These are phyloP conservation scores for Gopherus evgoodei DNA, from an alignment of 2,113 vertebrate genomes.

Conservation along the genomic window DNA sequence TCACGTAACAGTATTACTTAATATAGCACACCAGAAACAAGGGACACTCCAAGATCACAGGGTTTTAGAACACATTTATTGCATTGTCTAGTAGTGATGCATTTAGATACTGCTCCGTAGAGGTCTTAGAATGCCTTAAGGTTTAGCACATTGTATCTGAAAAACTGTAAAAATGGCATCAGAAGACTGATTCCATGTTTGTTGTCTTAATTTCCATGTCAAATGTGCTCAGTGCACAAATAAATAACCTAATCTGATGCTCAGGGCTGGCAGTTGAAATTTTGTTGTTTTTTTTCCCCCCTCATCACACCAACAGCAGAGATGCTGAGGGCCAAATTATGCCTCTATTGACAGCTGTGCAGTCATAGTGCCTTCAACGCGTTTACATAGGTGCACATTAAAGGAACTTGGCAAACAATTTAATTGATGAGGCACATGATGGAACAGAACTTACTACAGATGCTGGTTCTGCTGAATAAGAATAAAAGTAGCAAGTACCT, in stretches of 20 bases:
- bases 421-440: background rate
- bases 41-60: background rate
- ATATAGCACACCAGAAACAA: background rate
- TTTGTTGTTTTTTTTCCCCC: background rate
- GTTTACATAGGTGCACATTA: background rate
- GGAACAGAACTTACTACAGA: background rate
- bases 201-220: background rate
- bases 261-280: too few relatives aligned
- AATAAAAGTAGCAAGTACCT: background rate
- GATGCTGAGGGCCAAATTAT: background rate
- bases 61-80: background rate
- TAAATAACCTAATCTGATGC: background rate
- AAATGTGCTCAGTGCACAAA: rapidly evolving
- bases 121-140: background rate
- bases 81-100: rapidly evolving
- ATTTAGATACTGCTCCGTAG: background rate
- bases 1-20: background rate
- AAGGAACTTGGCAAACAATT: background rate
- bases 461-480: background rate
- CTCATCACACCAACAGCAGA: background rate
- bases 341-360: background rate
- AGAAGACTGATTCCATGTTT: background rate
- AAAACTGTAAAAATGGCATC: background rate
- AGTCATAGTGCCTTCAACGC: background rate
- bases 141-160: background rate